Evolutionary conservation across 2,888 invertebrate genomes (phyloP).

Genomic region (Lasioglossum zephyrum): DNA sequence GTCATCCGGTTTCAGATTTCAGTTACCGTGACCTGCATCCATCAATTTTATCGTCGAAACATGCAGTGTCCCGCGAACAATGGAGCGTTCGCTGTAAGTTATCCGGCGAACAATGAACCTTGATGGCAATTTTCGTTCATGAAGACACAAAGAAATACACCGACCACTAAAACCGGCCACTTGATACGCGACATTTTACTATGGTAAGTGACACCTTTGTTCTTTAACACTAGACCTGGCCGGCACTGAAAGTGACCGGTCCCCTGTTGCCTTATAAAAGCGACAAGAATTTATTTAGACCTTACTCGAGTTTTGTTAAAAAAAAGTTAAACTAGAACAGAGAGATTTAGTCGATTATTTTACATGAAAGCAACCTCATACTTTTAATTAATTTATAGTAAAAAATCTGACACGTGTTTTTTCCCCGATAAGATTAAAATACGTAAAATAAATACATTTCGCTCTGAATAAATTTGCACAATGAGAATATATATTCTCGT

Average conservation of each 20-base stretch:
- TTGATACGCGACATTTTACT: background rate
- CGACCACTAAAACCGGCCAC: background rate
- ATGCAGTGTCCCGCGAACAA: slow-evolving; percentile 1
- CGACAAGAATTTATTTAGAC: background rate
- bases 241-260: background rate
- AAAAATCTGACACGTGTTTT: background rate
- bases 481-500: no score
- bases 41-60: slow-evolving; percentile 2
- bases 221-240: background rate
- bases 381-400: background rate
- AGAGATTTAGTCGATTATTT: background rate
- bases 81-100: slow-evolving; percentile 3
- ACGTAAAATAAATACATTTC: no score
- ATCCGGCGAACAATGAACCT: slow-evolving; percentile 1
- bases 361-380: background rate
- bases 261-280: background rate
- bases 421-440: no score
- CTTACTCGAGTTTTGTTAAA: background rate
- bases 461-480: no score
- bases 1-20: slow-evolving; percentile 3
- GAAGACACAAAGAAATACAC: background rate
- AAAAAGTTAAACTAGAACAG: background rate
- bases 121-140: background rate
- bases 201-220: background rate
- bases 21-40: background rate